Evolutionary conservation across 2,113 vertebrate species (phyloP).

Genomic region (Macquaria australasica): DNA sequence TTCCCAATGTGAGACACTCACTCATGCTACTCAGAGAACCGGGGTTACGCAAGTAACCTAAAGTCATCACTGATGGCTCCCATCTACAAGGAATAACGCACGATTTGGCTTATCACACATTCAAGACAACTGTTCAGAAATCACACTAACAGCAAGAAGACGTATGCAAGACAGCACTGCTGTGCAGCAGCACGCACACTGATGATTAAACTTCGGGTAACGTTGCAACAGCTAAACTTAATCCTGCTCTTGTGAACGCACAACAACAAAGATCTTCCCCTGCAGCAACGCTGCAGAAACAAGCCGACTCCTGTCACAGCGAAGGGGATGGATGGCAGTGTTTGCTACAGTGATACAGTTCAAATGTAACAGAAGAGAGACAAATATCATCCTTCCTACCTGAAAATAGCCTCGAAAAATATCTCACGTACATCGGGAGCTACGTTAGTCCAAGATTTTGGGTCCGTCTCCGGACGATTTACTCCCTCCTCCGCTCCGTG

Average conservation of each 20-base stretch:
- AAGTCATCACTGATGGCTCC: neutral
- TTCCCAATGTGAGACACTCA: no score
- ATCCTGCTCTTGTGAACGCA: neutral
- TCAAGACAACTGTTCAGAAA: neutral
- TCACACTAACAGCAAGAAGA: no score
- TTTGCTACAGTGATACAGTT: neutral
- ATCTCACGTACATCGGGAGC: conserved; percentile 77
- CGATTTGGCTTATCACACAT: neutral
- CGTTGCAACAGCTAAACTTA: conserved; percentile 11
- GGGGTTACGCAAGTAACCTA: no score
- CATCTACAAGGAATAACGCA: neutral
- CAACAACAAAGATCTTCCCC: conserved; percentile 3
- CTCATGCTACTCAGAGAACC: no score
- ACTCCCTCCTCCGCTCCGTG: conserved; percentile 39
- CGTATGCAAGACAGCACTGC: no score
- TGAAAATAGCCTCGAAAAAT: conserved; percentile 77
- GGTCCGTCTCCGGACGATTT: conserved; percentile 28
- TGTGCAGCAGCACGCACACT: neutral
- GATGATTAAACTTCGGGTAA: neutral
- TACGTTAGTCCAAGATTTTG: conserved; percentile 4
- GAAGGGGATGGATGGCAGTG: conserved; percentile 12
- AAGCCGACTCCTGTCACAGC: neutral
- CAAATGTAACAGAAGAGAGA: neutral
- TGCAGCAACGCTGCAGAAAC: neutral
- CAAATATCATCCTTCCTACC: conserved; percentile 71